Evolutionary conservation across 2,797 vertebrate genomes (phyloP).

Genomic region (Stomatorhinus walkeri): DNA sequence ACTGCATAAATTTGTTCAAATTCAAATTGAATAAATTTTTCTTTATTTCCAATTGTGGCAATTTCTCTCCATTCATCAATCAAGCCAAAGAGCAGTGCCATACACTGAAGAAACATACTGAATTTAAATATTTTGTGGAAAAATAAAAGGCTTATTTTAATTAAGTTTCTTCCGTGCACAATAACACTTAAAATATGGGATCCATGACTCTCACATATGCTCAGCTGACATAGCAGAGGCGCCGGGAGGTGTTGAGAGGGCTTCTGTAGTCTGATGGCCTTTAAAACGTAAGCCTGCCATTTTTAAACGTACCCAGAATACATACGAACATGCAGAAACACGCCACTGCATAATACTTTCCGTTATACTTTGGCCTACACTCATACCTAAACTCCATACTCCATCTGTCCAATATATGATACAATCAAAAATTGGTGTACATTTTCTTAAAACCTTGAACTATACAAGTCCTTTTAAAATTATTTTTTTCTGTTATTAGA

Average conservation of each 20-base stretch:
- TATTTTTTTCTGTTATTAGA: not conserved
- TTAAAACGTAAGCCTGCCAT: not conserved
- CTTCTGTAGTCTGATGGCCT: not conserved
- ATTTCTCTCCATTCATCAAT: conserved; percentile 50
- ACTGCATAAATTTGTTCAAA: conserved; percentile 49
- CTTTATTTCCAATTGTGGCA: conserved; percentile 35
- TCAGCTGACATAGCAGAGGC: not conserved
- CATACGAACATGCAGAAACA: conserved; percentile 30
- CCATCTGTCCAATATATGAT: not conserved
- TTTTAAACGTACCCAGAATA: conserved; percentile 25
- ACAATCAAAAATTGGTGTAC: not conserved
- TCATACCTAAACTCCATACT: not conserved
- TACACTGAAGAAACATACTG: conserved; percentile 19
- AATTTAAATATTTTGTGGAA: not conserved
- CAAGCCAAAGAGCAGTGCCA: conserved; percentile 32
- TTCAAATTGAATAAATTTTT: conserved; percentile 17
- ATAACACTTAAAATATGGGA: conserved; percentile 17
- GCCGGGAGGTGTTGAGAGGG: not conserved
- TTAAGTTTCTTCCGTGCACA: not conserved
- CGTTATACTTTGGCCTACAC: conserved; percentile 33
- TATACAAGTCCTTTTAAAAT: not conserved
- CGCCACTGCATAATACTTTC: not conserved
- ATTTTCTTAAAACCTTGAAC: not conserved
- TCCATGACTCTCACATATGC: not conserved
- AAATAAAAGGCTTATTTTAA: not conserved